phyloP scores from a whole-genome alignment of 2,113 vertebrate genomes.

The Sander vitreus region DNA sequence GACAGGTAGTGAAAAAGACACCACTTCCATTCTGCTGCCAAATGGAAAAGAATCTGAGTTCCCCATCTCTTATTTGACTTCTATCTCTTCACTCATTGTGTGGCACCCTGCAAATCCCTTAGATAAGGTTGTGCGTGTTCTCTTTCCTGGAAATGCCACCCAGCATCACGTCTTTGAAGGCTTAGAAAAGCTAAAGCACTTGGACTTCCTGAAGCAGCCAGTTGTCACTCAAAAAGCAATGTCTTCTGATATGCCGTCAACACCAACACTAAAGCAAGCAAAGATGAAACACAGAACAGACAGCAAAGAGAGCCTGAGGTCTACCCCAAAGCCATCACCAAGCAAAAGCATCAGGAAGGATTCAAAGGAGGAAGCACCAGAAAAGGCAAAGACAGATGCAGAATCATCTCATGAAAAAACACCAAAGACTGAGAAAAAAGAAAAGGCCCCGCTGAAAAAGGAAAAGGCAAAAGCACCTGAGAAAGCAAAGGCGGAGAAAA shows the following conservation, averaged over 20 bases:
- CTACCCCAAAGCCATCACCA: constrained; percentile 86
- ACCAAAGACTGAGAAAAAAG: constrained; percentile 92
- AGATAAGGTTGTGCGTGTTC: constrained; percentile 95
- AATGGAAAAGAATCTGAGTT: constrained; percentile 94
- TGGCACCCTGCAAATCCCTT: constrained; percentile 96
- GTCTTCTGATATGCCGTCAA: constrained; percentile 82
- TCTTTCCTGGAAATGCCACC: constrained; percentile 95
- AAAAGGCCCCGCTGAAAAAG: constrained; percentile 89
- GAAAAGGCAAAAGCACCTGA: constrained; percentile 87
- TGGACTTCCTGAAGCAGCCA: constrained; percentile 94
- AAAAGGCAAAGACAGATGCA: constrained; percentile 83
- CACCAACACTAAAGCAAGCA: constrained; percentile 89
- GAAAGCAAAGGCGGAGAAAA: constrained; percentile 87
- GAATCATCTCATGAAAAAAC: constrained; percentile 85
- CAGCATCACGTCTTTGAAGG: constrained; percentile 95
- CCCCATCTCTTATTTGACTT: constrained; percentile 91
- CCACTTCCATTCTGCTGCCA: constrained; percentile 88
- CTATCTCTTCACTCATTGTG: constrained; percentile 94
- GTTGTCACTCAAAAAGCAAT: constrained; percentile 92
- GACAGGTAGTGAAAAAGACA: constrained; percentile 93
- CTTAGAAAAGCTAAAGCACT: constrained; percentile 95
- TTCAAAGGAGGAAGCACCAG: constrained; percentile 90
- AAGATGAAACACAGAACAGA: constrained; percentile 93
- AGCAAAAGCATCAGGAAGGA: constrained; percentile 89
- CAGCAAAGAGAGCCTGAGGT: constrained; percentile 94